Evolutionary conservation across 2,797 vertebrate species (phyloP).

Genomic region (Anguilla megastoma): DNA sequence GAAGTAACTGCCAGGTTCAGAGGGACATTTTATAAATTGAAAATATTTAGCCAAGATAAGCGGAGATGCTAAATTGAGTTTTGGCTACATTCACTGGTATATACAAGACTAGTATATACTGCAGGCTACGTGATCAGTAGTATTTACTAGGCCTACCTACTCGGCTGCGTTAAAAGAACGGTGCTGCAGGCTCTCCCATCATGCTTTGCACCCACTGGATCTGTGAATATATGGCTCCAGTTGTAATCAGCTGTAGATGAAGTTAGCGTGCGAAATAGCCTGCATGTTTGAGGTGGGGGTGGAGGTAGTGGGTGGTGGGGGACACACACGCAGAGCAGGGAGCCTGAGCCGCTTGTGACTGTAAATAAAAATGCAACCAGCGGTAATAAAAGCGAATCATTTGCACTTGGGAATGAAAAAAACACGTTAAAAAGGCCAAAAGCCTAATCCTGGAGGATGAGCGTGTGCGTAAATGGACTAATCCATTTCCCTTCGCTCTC

Average conservation of each 20-base stretch:
- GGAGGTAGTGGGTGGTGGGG: background rate
- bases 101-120: background rate
- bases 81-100: background rate
- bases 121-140: too few species aligned
- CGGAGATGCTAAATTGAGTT: background rate
- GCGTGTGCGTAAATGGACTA: background rate
- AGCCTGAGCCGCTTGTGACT: background rate
- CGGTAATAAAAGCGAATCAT: constrained; percentile 7
- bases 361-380: constrained; percentile 15
- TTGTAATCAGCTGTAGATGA: background rate
- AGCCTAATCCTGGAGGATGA: constrained; percentile 20
- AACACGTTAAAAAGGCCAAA: background rate
- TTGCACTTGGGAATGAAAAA: background rate
- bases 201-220: background rate
- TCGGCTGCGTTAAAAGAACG: background rate
- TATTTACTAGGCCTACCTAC: background rate
- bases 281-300: background rate
- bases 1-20: background rate
- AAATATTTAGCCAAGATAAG: background rate
- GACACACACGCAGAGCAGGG: background rate
- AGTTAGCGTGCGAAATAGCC: background rate
- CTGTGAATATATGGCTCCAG: background rate
- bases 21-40: background rate
- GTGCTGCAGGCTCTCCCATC: background rate
- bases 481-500: background rate